Evolutionary conservation across 2,113 vertebrate species (phyloP).

Genomic region (Coptodon rendalli): DNA sequence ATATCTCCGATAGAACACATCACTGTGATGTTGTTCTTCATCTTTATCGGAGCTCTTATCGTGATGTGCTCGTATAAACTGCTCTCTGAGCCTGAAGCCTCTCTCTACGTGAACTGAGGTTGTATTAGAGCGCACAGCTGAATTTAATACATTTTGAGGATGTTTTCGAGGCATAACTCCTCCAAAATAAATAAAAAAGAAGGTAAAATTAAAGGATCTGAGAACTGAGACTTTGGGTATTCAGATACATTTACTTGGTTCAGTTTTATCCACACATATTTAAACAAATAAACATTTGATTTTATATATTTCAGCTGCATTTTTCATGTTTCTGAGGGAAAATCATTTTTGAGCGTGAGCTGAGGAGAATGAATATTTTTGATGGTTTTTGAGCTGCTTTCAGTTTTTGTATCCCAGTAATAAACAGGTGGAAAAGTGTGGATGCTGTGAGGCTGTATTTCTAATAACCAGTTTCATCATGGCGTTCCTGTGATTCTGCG

Average conservation of each 20-base stretch:
- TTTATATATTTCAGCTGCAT: background rate
- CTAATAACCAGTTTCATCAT: accelerated
- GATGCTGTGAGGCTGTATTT: background rate
- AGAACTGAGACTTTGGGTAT: background rate
- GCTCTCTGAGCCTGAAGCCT: background rate
- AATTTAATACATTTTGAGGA: background rate
- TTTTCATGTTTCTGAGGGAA: background rate
- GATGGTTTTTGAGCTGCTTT: background rate
- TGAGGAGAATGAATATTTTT: background rate
- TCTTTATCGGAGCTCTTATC: accelerated
- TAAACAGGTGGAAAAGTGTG: accelerated
- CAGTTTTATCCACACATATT: background rate
- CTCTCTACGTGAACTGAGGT: background rate
- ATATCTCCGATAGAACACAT: accelerated
- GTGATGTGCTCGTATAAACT: background rate
- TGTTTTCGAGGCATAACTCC: background rate
- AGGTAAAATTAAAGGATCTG: background rate
- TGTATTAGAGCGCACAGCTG: accelerated
- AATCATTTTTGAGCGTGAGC: background rate
- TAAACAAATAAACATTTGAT: background rate
- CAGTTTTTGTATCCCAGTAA: background rate
- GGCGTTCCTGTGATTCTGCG: background rate
- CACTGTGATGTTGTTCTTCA: background rate
- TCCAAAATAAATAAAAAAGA: background rate
- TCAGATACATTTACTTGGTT: background rate